Conservation (phyloP, 92 coral and sea anemone species). For the Virgularia gustaviana region DNA sequence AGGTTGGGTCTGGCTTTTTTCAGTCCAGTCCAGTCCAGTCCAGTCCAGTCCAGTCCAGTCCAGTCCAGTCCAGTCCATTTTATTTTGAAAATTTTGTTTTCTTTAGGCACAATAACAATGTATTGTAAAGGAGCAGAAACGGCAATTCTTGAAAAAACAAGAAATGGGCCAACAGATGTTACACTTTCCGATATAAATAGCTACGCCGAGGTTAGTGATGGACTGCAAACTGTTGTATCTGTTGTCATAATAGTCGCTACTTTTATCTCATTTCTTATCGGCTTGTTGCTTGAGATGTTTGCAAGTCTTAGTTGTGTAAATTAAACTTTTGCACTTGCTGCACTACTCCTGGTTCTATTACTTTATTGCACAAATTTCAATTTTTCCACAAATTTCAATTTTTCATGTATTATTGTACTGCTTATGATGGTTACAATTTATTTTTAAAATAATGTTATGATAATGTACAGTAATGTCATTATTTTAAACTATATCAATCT, state of each 20-base stretch:
- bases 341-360: too few species aligned
- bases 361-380: too few species aligned
- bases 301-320: too few species aligned
- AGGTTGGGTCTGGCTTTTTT: too few species aligned
- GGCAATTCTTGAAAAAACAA: slow-evolving; percentile 71
- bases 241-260: neutral
- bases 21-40: too few species aligned
- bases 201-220: slow-evolving; percentile 77
- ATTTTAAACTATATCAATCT: neutral
- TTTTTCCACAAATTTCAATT: too few species aligned
- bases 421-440: too few species aligned
- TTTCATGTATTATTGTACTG: too few species aligned
- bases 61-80: neutral
- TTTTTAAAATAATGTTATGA: too few species aligned
- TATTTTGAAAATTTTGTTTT: neutral
- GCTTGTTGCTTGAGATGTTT: too few species aligned
- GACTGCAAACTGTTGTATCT: neutral
- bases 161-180: slow-evolving; percentile 66
- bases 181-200: slow-evolving; percentile 81
- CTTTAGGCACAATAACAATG: slow-evolving; percentile 64
- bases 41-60: too few species aligned
- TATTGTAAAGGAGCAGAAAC: slow-evolving; percentile 92
- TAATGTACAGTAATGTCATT: neutral
- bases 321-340: too few species aligned
- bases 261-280: neutral